Percentiles rank a stretch among this genome's conserved stretches.
These are phyloP conservation scores for Polyodon spathula DNA, from an alignment of 2,113 vertebrate species.

Conservation along the genomic window DNA sequence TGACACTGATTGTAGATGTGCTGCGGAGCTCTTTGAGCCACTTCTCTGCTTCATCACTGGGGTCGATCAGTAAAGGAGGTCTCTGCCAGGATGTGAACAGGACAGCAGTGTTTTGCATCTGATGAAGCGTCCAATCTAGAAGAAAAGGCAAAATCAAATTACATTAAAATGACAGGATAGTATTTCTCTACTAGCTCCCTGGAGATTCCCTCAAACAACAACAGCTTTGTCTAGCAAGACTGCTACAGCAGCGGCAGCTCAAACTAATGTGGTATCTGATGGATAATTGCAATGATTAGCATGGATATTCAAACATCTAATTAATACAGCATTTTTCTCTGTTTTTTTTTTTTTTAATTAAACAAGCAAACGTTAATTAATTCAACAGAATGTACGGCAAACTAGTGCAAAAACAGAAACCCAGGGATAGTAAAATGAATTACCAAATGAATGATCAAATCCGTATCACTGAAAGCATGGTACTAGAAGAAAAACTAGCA, in stretches of 20 bases:
- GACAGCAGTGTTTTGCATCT: constrained; percentile 41
- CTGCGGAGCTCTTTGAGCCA: constrained; percentile 24
- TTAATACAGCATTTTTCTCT: constrained; percentile 31
- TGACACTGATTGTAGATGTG: constrained; percentile 18
- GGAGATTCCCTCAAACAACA: neutral
- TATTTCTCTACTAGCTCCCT: neutral
- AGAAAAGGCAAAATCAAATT: constrained; percentile 18
- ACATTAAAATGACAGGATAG: neutral
- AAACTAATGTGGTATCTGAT: constrained; percentile 1
- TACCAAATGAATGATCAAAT: neutral
- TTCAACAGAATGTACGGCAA: constrained; percentile 32
- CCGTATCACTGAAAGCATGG: neutral
- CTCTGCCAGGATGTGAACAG: constrained; percentile 31
- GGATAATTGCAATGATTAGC: constrained; percentile 22
- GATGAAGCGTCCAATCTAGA: constrained; percentile 34
- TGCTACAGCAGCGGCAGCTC: neutral
- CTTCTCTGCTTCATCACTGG: constrained; percentile 18
- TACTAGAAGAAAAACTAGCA: neutral
- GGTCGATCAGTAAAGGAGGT: constrained; percentile 21
- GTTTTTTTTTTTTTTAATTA: constrained; percentile 32
- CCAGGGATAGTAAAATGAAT: too few relatives aligned
- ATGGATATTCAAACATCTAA: constrained; percentile 33
- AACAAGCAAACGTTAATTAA: constrained; percentile 35
- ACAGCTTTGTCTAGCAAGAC: neutral
- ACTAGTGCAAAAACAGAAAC: constrained; percentile 21